Base-by-base conservation (phyloP, 2,888 invertebrate genomes). In the Sepiola atlantica region DNA sequence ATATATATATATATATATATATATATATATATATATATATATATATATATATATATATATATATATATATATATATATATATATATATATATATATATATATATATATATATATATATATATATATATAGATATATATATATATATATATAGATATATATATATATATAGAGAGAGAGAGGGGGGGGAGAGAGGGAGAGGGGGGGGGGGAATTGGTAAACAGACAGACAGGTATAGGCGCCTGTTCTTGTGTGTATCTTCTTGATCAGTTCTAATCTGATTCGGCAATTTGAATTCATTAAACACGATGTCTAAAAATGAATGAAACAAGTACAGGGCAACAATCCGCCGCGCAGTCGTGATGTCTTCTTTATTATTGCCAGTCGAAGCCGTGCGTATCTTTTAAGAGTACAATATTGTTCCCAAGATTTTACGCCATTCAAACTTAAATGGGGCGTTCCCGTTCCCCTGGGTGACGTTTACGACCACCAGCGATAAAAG, bases 391-490 rank as follows among this genome's bases (percentile, higher is more conserved):
- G 77, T 77, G 77, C 77, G 77, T 77, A 77, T 12, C 77, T 77
- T 77, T n/a, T 77, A 77, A 77, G n/a, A 77, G 77, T 77, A 77
- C 77, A 77, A 77, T 77, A 77, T 77, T 77, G 77, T 77, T 77
- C 77, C 8, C 77, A 77, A 77, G 77, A 77, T 77, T 77, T 77
- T n/a, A 77, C n/a, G 77, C 77, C n/a, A n/a, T 77, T 77, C 77
- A 77, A 77, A 77, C 28, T 77, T 77, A 77, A 77, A 77, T 77
- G 77, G 16, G 77, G 77, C 77, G 77, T 77, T 77, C 10, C n/a
- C 28, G 77, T 77, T 77, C n/a, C n/a, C n/a, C 77, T 16, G n/a
- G 77, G 28, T 77, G 77, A 77, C 77, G 77, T 77, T 77, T 77
- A 77, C 77, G 77, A 77, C 77, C 77, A 77, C 77, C 77, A 77